A percentile compares a stretch with the other conserved stretches of the same genome.
These are phyloP conservation scores for Otolemur crassicaudatus DNA, from an alignment of 2,797 vertebrate genomes.

Conservation along the genomic window DNA sequence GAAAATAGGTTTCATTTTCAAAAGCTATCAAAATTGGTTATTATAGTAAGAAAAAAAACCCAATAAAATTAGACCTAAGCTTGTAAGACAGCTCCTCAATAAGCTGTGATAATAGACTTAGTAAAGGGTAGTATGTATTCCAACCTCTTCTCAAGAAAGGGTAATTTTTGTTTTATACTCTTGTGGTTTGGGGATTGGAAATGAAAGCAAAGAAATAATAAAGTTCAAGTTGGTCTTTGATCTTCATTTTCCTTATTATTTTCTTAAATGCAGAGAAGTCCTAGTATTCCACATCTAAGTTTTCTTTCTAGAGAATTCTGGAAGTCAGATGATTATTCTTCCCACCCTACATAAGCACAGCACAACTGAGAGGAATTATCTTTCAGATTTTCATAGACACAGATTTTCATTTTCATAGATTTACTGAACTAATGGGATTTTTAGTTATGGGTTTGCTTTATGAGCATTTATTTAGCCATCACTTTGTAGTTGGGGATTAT, in stretches of 20 bases:
- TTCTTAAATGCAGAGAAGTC: background rate
- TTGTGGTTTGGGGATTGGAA: constrained; percentile 1
- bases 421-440: constrained; percentile 36
- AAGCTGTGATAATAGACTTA: background rate
- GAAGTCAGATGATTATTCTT: background rate
- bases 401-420: too few relatives aligned
- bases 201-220: constrained; percentile 28
- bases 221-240: constrained; percentile 42
- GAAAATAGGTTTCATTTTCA: constrained; percentile 55
- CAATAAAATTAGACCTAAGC: background rate
- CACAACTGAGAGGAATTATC: too few relatives aligned
- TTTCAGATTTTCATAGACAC: background rate
- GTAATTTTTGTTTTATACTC: constrained; percentile 38
- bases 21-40: constrained; percentile 39
- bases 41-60: background rate
- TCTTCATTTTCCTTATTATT: constrained; percentile 23
- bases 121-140: background rate
- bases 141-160: background rate
- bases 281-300: background rate
- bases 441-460: background rate
- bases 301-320: background rate
- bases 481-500: background rate
- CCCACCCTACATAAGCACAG: background rate
- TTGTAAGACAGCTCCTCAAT: background rate
- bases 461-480: background rate